phyloP scores from a whole-genome alignment of 2,113 vertebrate species.

The Leptosomus discolor region DNA sequence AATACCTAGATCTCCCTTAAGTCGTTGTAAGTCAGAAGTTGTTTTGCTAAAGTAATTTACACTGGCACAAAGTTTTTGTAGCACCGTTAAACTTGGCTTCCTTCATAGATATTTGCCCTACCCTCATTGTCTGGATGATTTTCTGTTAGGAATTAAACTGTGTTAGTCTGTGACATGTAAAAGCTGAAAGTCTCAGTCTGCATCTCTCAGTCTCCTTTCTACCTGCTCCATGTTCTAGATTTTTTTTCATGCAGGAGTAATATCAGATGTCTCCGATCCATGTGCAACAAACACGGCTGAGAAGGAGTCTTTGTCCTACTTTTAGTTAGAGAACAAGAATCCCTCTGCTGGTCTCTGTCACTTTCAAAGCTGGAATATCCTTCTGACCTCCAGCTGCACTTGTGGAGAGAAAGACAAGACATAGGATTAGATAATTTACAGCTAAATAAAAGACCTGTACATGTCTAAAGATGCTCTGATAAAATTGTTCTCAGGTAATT shows the following conservation, averaged over 20 bases:
- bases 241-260: neutral
- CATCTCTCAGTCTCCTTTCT: neutral
- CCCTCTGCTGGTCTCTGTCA: neutral
- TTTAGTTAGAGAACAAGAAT: neutral
- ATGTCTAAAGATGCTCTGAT: neutral
- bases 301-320: neutral
- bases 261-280: neutral
- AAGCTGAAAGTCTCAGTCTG: neutral
- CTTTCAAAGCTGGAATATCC: neutral
- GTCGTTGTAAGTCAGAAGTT: neutral
- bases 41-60: neutral
- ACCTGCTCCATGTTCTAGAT: neutral
- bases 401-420: neutral
- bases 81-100: neutral
- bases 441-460: neutral
- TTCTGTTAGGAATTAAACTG: neutral
- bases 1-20: neutral
- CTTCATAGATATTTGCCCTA: neutral
- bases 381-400: neutral
- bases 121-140: neutral
- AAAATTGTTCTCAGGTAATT: conserved; percentile 8
- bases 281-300: neutral
- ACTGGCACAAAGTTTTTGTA: neutral
- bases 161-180: accelerated
- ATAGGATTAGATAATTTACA: neutral